Base-by-base conservation (phyloP, 2,797 vertebrate genomes). In the Mormyrus proboscirostris region DNA sequence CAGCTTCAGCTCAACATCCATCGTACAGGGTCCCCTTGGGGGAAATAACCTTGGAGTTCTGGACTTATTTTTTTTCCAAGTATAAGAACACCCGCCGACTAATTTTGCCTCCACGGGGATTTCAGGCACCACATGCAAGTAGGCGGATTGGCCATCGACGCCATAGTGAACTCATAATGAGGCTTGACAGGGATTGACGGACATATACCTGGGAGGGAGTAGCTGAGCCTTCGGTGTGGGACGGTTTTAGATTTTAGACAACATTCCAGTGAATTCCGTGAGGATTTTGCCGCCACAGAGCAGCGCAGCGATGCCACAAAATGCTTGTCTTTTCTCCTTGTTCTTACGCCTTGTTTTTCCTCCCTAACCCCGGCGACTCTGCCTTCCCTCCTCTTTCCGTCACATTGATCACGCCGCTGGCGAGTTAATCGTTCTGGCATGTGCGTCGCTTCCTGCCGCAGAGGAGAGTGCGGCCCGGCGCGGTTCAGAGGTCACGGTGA, bases 381-480 rank as follows among this genome's bases (percentile, higher is more conserved):
- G 88, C 93, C 93, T 93, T 95, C 95, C 95, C 93, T 95, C 94
- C 91, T 90, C 93, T 93, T 91, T 91, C 90, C 92, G 93, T 93
- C 94, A 94, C 94, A 95, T 95, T 95, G 95, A 95, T 94, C 93
- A 94, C 93, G 91, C 94, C 92, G 94, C 94, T 93, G 92, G 93
- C 95, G 89, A 90, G 95, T 95, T 95, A 95, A 95, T 95, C 95
- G 95, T 95, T 95, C 92, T 94, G 94, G 94, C 94, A 93, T 96
- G 94, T 96, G 94, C 94, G 93, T 92, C 93, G 94, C 94, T 94
- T 94, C 94, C 94, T 95, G 95, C 90, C 90, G 93, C 93, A 94
- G 94, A 95, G 94, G 95, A 93, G 94, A 93, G 95, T 4, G 93
- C 87, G 92, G 93, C 94, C 94, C 93, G 92, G 92, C 91, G 49